These are phyloP conservation scores for Perca flavescens DNA, from an alignment of 2,113 vertebrate genomes.

Conservation along the genomic window DNA sequence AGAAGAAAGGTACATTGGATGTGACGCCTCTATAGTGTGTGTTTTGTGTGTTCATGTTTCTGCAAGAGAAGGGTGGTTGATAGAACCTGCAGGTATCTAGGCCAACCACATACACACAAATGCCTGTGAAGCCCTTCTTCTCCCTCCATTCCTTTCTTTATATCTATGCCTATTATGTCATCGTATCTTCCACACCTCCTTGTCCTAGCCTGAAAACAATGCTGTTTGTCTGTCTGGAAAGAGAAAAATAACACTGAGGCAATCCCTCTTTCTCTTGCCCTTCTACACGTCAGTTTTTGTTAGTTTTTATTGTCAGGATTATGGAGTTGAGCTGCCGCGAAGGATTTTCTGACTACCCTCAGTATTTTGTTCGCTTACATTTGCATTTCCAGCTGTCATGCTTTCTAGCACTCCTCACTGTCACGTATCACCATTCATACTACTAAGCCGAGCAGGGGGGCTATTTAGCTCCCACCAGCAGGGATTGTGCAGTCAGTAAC, in stretches of 20 bases:
- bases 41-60: background rate
- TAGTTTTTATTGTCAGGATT: constrained; percentile 32
- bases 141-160: constrained; percentile 2
- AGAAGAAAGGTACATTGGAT: constrained; percentile 23
- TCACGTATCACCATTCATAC: constrained; percentile 26
- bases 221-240: constrained; percentile 13
- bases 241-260: background rate
- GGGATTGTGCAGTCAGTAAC: constrained; percentile 23
- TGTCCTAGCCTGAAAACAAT: constrained; percentile 18
- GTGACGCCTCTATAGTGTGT: background rate
- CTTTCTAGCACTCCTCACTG: constrained; percentile 1
- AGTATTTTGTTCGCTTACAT: background rate
- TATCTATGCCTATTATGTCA: constrained; percentile 20
- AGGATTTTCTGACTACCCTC: constrained; percentile 18
- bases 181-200: constrained; percentile 28
- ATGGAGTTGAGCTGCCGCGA: background rate
- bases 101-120: constrained; percentile 14
- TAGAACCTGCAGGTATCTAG: constrained; percentile 13
- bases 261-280: constrained; percentile 8
- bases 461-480: constrained; percentile 18
- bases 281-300: constrained; percentile 3
- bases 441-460: background rate
- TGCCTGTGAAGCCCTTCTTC: background rate
- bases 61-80: background rate
- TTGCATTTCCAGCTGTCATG: constrained; percentile 34